These are phyloP conservation scores for Melanophora roralis DNA, from an alignment of 2,888 invertebrate genomes.

Conservation along the genomic window DNA sequence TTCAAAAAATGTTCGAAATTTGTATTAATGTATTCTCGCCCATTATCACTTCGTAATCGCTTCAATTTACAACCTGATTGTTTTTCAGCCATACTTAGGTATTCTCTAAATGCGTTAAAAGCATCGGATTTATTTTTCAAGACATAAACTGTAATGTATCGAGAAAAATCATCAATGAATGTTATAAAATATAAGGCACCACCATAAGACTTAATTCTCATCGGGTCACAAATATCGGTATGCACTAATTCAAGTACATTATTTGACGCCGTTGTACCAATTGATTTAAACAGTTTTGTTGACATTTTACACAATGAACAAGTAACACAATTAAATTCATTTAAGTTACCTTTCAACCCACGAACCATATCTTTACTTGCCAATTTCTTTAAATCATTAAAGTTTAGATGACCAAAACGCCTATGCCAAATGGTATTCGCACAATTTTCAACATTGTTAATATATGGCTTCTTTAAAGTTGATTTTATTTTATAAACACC, in stretches of 20 bases:
- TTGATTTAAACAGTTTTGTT: neutral
- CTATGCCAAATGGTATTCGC: conserved; percentile 27
- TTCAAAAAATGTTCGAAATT: neutral
- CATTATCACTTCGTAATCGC: neutral
- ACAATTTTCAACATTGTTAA: conserved; percentile 30
- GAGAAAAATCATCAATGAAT: neutral
- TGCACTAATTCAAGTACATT: neutral
- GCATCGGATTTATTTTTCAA: conserved; percentile 1
- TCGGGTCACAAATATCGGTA: neutral
- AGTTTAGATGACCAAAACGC: neutral
- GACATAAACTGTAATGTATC: neutral
- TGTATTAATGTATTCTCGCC: neutral
- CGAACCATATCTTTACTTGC: neutral
- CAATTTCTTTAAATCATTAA: neutral
- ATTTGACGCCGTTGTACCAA: neutral
- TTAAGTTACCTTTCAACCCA: neutral
- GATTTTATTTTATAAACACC: no score
- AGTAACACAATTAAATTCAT: neutral
- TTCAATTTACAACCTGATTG: neutral
- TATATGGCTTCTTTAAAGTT: neutral
- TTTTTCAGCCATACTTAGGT: neutral
- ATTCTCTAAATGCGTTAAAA: neutral
- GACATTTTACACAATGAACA: neutral
- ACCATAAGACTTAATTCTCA: neutral
- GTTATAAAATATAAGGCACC: neutral